These are phyloP conservation scores for Hydrolagus colliei DNA, from an alignment of 2,797 vertebrate genomes.

Conservation along the genomic window DNA sequence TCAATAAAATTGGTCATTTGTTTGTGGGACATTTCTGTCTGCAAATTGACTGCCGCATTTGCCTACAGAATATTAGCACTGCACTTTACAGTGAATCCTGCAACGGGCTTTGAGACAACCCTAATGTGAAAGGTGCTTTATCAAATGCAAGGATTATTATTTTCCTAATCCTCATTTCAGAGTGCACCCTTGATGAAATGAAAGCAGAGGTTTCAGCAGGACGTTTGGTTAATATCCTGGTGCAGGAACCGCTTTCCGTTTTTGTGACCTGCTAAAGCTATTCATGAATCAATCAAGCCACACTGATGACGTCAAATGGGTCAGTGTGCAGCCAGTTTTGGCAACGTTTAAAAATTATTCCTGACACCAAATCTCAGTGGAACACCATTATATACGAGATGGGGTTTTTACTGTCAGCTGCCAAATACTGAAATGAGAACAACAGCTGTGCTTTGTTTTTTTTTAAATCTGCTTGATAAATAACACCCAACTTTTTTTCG, in stretches of 20 bases:
- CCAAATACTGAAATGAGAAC: slow-evolving; percentile 4
- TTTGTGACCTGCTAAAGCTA: not conserved
- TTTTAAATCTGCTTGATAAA: not conserved
- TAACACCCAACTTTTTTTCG: not conserved
- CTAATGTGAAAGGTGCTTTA: not conserved
- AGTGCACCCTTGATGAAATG: not conserved
- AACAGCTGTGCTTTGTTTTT: not conserved
- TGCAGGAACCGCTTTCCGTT: not conserved
- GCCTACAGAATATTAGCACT: too few relatives aligned
- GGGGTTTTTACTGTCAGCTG: not conserved
- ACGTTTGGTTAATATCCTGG: not conserved
- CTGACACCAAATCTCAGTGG: not conserved
- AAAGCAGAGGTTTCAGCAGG: not conserved
- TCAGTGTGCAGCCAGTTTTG: not conserved
- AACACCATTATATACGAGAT: not conserved
- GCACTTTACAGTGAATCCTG: too few relatives aligned
- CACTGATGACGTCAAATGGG: not conserved
- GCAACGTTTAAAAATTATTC: not conserved
- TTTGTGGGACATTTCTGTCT: too few relatives aligned
- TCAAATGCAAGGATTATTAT: not conserved
- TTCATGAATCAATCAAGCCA: not conserved
- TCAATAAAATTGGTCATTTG: too few relatives aligned
- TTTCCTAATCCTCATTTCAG: not conserved
- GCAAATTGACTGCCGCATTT: too few relatives aligned
- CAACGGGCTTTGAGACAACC: not conserved